Base-by-base conservation (phyloP, 2,888 invertebrate species). In the Oxytorus armatus region DNA sequence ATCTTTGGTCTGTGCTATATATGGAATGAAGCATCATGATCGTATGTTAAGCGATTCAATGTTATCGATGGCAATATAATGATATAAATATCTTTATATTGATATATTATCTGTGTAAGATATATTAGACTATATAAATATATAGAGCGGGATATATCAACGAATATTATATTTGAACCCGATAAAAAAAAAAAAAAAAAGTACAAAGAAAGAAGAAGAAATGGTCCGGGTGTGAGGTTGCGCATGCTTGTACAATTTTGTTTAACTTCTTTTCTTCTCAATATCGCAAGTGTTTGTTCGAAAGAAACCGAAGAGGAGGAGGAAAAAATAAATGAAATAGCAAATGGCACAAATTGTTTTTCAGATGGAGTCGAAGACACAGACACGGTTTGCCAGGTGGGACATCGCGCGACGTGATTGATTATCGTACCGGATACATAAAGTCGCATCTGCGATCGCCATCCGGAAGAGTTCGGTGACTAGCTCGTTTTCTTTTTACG, bases 381-480 rank as follows among this genome's bases (percentile, higher is more conserved):
- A 92, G 94, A 90, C 91, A 93, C 89, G 93, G 94, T 68, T 90
- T 93, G 83, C 93, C 93, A 85, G 92, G 93, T 65, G 91, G 92
- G 82, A 92, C 93, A 82, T 92, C 94, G 87, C 93, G 95, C 83
- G 95, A 95, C 92, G 93, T 95, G 68, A 94, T 96, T 89, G 96
- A 96, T 92, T 96, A 96, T 92, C 94, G 96, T 88, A 96, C 96
- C 55, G 96, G 96, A 82, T 97, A 97, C 93, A 97, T 98, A 92
- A 95, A 97, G 88, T 98, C 97, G 85, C 97, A 98, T 93, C 94
- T 98, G 88, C 95, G 98, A 87, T 98, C 98, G 88, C 97, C 97
- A 63, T 97, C 97, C 84, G 98, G 98, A 91, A 95, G 97, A 92
- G 98, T 98, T 92, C 95, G 98, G 95, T 98, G 96, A 97, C 96